Evolutionary conservation across 2,888 invertebrate genomes (phyloP), one percentile per base, ranked within the genome.

Genomic region (Tetrapedia diversipes): DNA sequence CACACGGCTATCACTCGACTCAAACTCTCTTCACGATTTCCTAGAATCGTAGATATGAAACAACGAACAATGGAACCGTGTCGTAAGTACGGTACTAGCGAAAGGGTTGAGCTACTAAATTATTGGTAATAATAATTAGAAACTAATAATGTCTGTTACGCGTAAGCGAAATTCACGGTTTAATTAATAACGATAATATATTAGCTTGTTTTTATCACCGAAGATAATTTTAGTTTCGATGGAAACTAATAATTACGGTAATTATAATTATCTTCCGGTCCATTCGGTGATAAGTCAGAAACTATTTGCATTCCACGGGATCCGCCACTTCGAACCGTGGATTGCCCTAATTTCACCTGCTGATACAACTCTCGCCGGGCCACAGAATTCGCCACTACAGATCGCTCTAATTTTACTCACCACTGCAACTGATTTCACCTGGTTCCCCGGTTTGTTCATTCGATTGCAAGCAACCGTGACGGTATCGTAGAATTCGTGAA

Each of bases 371-470:
- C 47, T 61, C 49, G 7, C 43, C 32, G 43, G 8, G 41, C 53
- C 64, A 32, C 64, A 54, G 53, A 65, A 65, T 65, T 65, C 32
- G 43, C 53, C 64, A 34, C 53, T 54, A 43, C 29, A 41, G 64
- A 53, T 53, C 43, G 53, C 53, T 65, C 64, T 54, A 65, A 54
- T 65, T 65, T 54, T 65, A 39, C 63, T 39, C 51, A 43, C 41
- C 64, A 16, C 11, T 43, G 41, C 53, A 32, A 41, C 64, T 43
- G 54, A 43, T 54, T 65, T 43, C 64, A 32, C 39, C 11, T 27
- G 27, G 19, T 22, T 37, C 16, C 39, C 27, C 43, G 22, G 32
- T 54, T 54, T 54, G 64, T 54, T 65, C 53, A 22, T 65, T 65
- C 43, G 32, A 34, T 65, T 41, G 53, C 64, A 54, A 65, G 64